Percentiles rank a stretch among this genome's conserved stretches.
phyloP scores from a whole-genome alignment of 2,797 vertebrate genomes.

The Cuculus canorus region DNA sequence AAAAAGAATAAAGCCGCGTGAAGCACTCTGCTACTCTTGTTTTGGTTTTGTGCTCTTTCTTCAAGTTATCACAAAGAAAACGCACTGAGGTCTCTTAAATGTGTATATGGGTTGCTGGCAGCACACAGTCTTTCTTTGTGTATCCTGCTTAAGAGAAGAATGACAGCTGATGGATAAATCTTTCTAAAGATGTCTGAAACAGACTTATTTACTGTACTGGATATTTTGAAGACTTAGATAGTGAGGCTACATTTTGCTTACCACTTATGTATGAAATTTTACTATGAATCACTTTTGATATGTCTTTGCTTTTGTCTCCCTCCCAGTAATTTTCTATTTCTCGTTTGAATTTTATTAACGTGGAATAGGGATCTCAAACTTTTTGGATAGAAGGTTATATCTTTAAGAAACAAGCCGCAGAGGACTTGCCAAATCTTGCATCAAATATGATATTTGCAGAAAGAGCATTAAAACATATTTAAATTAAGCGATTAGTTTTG shows the following conservation, averaged over 20 bases:
- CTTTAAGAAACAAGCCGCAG: constrained; percentile 32
- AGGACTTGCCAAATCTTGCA: constrained; percentile 23
- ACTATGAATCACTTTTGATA: background rate
- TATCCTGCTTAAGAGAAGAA: background rate
- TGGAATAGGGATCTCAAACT: background rate
- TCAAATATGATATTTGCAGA: background rate
- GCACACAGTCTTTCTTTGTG: background rate
- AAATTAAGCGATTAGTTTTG: constrained; percentile 81
- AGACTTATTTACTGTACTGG: background rate
- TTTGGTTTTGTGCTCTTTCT: background rate
- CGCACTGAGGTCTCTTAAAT: background rate
- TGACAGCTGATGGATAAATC: background rate
- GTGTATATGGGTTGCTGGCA: background rate
- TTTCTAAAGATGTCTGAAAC: constrained; percentile 11
- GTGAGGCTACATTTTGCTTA: background rate
- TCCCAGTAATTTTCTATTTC: background rate
- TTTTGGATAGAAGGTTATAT: background rate
- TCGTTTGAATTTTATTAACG: background rate
- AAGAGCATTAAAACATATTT: constrained; percentile 65
- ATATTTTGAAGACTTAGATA: background rate
- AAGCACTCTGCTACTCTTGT: background rate
- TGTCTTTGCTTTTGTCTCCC: background rate
- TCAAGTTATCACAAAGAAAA: background rate
- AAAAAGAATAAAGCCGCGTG: background rate
- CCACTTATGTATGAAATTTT: background rate